These are phyloP conservation scores for Adelosebastes latens DNA, from an alignment of 2,797 vertebrate genomes.

Conservation along the genomic window DNA sequence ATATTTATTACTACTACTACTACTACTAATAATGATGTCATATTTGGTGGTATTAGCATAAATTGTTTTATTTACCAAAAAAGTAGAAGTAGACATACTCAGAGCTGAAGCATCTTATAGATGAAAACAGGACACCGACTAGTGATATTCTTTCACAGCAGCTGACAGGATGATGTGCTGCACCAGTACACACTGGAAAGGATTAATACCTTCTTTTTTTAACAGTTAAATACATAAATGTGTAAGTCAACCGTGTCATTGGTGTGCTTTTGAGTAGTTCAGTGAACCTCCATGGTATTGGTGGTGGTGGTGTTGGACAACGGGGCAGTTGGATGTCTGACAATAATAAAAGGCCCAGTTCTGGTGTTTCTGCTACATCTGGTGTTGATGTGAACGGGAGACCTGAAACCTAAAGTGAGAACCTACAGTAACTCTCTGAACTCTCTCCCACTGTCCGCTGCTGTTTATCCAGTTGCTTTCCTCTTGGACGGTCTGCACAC, in stretches of 20 bases:
- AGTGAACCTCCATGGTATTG: background rate
- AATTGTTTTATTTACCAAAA: background rate
- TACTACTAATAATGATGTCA: background rate
- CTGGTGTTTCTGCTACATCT: background rate
- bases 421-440: background rate
- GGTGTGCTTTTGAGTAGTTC: background rate
- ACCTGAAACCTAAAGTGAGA: background rate
- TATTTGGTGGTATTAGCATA: background rate
- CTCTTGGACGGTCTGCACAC: background rate
- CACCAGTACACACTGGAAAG: background rate
- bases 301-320: background rate
- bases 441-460: background rate
- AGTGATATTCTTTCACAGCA: background rate
- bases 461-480: slow-evolving; percentile 7
- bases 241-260: no score
- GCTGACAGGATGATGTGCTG: background rate
- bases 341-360: background rate
- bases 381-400: background rate
- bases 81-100: background rate
- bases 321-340: background rate
- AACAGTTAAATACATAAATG: background rate
- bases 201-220: background rate
- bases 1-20: background rate
- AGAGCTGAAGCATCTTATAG: no score
- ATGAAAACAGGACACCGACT: background rate